phyloP scores from a whole-genome alignment of 2,113 vertebrate species.

The Calonectris borealis region DNA sequence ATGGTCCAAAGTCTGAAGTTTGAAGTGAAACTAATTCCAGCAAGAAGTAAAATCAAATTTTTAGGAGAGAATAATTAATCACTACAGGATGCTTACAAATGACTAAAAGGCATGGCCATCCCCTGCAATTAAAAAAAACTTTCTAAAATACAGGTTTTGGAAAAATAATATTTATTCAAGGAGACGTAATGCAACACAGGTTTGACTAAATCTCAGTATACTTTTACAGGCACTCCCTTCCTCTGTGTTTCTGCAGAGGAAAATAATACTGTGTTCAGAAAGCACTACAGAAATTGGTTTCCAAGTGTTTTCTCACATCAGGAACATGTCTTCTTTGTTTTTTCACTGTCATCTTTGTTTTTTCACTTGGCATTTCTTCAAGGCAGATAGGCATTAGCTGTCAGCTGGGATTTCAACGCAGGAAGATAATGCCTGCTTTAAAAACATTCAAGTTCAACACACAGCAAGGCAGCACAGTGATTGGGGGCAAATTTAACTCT shows the following conservation, averaged over 20 bases:
- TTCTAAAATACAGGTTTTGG: neutral
- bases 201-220: neutral
- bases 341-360: neutral
- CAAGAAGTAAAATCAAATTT: neutral
- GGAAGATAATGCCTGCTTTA: neutral
- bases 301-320: neutral
- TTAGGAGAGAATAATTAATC: neutral
- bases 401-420: neutral
- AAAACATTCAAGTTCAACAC: neutral
- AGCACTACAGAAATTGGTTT: neutral
- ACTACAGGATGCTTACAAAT: neutral
- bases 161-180: neutral
- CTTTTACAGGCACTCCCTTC: neutral
- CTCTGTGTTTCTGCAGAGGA: neutral
- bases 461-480: neutral
- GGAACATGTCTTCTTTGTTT: neutral
- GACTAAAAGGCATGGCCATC: accelerated
- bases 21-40: neutral
- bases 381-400: neutral
- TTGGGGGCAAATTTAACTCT: neutral
- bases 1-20: neutral
- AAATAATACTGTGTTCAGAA: neutral
- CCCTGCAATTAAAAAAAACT: neutral
- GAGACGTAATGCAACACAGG: neutral
- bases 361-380: neutral